These are phyloP conservation scores for Characodon lateralis DNA, from an alignment of 2,797 vertebrate species.

Conservation along the genomic window DNA sequence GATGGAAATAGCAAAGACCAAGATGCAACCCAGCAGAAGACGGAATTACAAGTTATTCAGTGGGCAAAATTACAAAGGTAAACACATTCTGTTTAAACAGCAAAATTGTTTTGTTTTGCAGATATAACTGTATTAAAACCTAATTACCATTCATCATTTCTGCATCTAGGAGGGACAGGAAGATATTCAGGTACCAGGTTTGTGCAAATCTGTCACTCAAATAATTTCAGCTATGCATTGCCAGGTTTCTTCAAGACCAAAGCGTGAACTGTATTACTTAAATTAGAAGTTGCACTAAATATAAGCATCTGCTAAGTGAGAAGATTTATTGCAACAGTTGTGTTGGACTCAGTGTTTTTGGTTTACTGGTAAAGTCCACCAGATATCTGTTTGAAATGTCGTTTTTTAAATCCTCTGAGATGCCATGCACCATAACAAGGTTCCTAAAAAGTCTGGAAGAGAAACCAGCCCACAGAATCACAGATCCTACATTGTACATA, in stretches of 20 bases:
- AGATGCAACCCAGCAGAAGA: not conserved
- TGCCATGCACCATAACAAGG: not conserved
- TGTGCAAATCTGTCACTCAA: not conserved
- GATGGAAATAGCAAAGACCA: not conserved
- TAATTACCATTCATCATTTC: not conserved
- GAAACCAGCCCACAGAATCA: not conserved
- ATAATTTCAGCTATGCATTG: not conserved
- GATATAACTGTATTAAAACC: not conserved
- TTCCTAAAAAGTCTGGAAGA: not conserved
- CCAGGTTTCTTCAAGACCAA: not conserved
- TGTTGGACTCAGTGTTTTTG: not conserved
- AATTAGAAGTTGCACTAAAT: not conserved
- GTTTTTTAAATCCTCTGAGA: not conserved
- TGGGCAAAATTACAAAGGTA: not conserved
- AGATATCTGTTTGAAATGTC: not conserved
- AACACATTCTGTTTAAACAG: not conserved
- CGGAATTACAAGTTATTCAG: constrained; percentile 13
- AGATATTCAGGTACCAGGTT: not conserved
- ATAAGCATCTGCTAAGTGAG: not conserved
- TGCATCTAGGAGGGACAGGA: not conserved
- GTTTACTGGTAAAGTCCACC: not conserved
- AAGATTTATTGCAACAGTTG: not conserved
- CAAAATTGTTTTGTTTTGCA: not conserved
- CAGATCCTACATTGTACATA: not conserved
- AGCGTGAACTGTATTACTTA: not conserved